phyloP scores from a whole-genome alignment of 2,113 vertebrate genomes.

The Passer montanus region DNA sequence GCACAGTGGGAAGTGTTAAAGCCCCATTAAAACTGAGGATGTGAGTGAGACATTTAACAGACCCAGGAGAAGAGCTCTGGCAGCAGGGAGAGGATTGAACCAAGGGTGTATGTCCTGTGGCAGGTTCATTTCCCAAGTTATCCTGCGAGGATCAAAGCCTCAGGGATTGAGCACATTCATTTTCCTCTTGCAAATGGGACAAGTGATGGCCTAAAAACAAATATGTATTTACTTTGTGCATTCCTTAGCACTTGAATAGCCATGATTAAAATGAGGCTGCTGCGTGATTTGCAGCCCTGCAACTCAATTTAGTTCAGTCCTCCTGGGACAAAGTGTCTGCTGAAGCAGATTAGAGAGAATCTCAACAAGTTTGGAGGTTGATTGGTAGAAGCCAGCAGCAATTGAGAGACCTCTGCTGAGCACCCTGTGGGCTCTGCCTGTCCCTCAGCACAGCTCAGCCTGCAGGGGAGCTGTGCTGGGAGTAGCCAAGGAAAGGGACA shows the following conservation, averaged over 20 bases:
- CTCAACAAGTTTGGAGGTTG: background rate
- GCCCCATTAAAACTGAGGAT: background rate
- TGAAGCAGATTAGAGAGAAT: slow-evolving; percentile 17
- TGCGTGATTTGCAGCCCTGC: slow-evolving; percentile 25
- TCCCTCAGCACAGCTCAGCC: background rate
- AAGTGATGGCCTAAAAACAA: slow-evolving; percentile 12
- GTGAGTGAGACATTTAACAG: background rate
- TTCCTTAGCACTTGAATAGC: slow-evolving; percentile 45
- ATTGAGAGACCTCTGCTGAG: background rate
- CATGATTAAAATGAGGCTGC: slow-evolving; percentile 36
- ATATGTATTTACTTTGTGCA: slow-evolving; percentile 38
- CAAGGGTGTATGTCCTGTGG: background rate
- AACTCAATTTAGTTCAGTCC: slow-evolving; percentile 19
- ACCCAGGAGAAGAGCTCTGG: background rate
- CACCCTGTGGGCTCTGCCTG: background rate
- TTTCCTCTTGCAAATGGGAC: slow-evolving; percentile 10
- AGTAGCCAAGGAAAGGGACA: background rate
- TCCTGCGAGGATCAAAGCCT: background rate
- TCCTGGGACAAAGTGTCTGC: slow-evolving; percentile 9
- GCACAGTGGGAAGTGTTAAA: background rate
- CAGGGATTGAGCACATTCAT: background rate
- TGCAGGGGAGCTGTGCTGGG: background rate
- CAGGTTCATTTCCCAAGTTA: background rate
- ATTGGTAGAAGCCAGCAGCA: background rate
- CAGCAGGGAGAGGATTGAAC: background rate